phyloP scores from a whole-genome alignment of 1,140 invertebrate genomes.

The Drosophila bipectinata region DNA sequence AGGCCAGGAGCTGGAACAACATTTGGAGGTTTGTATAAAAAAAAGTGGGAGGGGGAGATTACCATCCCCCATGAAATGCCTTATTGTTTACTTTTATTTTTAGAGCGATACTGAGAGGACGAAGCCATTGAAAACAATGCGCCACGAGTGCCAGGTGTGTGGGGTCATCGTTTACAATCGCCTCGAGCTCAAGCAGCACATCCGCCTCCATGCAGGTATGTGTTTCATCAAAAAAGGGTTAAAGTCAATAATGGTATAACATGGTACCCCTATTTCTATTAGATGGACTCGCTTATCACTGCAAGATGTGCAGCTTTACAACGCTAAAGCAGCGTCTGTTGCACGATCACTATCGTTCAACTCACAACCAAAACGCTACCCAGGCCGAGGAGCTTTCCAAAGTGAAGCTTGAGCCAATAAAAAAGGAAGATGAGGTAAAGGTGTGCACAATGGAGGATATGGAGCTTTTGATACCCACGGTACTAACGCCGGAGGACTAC shows the following conservation, averaged over 20 bases:
- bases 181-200: slow-evolving; percentile 69
- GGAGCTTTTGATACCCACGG: slow-evolving; percentile 65
- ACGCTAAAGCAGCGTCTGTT: slow-evolving; percentile 54
- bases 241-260: neutral
- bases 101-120: neutral
- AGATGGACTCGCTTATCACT: slow-evolving; percentile 59
- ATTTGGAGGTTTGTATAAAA: slow-evolving; percentile 28
- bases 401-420: neutral
- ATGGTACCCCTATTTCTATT: neutral
- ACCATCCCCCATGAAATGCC: neutral
- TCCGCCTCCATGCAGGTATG: slow-evolving; percentile 70
- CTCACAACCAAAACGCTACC: slow-evolving; percentile 21
- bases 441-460: slow-evolving; percentile 67
- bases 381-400: slow-evolving; percentile 62
- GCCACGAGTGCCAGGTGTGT: slow-evolving; percentile 67
- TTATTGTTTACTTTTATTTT: slow-evolving; percentile 13
- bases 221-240: neutral
- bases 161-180: slow-evolving; percentile 53
- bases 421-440: slow-evolving; percentile 30
- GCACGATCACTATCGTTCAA: slow-evolving; percentile 55
- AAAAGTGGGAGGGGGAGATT: neutral
- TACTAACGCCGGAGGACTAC: slow-evolving; percentile 65
- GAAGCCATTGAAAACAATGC: slow-evolving; percentile 15
- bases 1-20: slow-evolving; percentile 7
- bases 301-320: slow-evolving; percentile 64